Evolutionary conservation across 1,140 invertebrate species (phyloP).

Genomic region (Zelostemma sp.): DNA sequence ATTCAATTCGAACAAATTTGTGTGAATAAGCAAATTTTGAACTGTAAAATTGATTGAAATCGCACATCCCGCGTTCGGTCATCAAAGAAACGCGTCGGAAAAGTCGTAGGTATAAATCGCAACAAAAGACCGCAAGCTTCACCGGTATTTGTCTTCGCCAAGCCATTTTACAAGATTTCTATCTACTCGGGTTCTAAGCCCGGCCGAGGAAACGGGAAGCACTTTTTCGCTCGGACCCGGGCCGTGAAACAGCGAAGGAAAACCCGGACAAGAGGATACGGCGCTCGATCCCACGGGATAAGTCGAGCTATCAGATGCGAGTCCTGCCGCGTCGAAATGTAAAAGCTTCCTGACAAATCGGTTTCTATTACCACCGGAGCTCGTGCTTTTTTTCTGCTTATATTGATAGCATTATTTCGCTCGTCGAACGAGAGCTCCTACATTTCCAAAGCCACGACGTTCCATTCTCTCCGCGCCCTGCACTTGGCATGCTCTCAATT

Average conservation of each 20-base stretch:
- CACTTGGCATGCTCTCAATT: conserved; percentile 47
- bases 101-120: conserved; percentile 42
- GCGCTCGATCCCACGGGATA: conserved; percentile 59
- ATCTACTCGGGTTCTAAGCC: conserved; percentile 61
- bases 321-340: conserved; percentile 64
- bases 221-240: conserved; percentile 24
- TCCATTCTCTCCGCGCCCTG: conserved; percentile 34
- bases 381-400: conserved; percentile 41
- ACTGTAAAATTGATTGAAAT: too few relatives aligned
- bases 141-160: conserved; percentile 63
- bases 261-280: conserved; percentile 30
- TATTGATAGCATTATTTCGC: conserved; percentile 65
- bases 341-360: conserved; percentile 68
- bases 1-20: too few relatives aligned
- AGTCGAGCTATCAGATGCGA: conserved; percentile 63
- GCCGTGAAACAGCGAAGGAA: conserved; percentile 4
- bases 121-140: conserved; percentile 49
- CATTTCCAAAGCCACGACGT: conserved; percentile 39
- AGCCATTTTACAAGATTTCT: conserved; percentile 69
- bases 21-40: too few relatives aligned
- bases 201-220: conserved; percentile 29
- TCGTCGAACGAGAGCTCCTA: conserved; percentile 40
- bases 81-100: too few relatives aligned
- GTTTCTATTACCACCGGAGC: conserved; percentile 66
- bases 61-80: too few relatives aligned